These are phyloP conservation scores for Heterochromis multidens DNA, from an alignment of 2,113 vertebrate genomes.

Conservation along the genomic window DNA sequence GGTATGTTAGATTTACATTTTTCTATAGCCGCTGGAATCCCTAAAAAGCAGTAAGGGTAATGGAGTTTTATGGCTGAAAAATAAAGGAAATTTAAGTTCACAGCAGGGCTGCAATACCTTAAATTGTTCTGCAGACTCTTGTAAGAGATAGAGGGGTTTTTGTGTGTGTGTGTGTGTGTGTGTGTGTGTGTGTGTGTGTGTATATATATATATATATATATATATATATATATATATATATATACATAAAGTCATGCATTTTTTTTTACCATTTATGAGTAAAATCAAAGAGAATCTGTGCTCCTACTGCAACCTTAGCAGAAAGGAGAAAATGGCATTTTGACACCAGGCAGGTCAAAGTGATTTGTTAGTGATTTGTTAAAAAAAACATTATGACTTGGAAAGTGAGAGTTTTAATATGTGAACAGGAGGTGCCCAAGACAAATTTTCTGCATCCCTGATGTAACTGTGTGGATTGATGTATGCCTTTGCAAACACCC, in stretches of 20 bases:
- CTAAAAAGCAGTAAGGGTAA: slow-evolving; percentile 9
- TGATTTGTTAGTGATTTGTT: slow-evolving; percentile 41
- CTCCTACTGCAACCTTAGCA: not conserved
- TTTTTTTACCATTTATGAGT: not conserved
- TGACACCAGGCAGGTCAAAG: not conserved
- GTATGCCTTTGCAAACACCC: slow-evolving; percentile 26
- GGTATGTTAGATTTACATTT: slow-evolving; percentile 6
- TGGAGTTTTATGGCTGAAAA: slow-evolving; percentile 9
- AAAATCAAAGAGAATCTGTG: not conserved
- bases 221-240: not conserved
- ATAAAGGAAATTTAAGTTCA: slow-evolving; percentile 4
- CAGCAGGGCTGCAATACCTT: not conserved
- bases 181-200: too few species aligned
- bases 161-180: too few species aligned
- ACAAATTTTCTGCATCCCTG: slow-evolving; percentile 13
- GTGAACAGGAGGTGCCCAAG: slow-evolving; percentile 13
- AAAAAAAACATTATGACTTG: not conserved
- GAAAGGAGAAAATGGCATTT: not conserved
- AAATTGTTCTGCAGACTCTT: not conserved
- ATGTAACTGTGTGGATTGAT: slow-evolving; percentile 22
- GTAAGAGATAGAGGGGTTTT: not conserved
- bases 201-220: not conserved
- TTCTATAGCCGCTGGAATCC: slow-evolving; percentile 8
- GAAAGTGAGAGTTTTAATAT: slow-evolving; percentile 43
- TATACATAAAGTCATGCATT: not conserved